Conservation (phyloP, 2,797 vertebrate genomes). For the Dryobates pubescens region DNA sequence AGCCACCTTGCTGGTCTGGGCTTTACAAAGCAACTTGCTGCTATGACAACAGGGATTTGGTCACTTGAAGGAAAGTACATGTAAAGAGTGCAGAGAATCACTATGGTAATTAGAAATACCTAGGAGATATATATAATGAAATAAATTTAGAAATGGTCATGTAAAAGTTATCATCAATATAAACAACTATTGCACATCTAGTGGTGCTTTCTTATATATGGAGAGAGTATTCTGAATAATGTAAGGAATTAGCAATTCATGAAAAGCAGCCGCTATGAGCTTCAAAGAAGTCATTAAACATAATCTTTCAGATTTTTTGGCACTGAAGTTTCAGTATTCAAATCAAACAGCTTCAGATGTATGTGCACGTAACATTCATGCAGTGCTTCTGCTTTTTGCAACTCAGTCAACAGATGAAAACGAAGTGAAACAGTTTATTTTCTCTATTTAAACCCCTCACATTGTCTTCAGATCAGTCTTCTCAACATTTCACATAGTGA, state of each 20-base stretch:
- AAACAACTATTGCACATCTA: not conserved
- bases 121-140: not conserved
- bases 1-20: not conserved
- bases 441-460: not conserved
- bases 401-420: not conserved
- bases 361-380: not conserved
- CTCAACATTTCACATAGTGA: not conserved
- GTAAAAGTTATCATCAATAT: not conserved
- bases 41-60: not conserved
- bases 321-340: not conserved
- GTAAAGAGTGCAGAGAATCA: not conserved
- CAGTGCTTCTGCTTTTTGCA: not conserved
- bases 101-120: not conserved
- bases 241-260: slow-evolving; percentile 45
- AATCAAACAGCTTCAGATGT: not conserved
- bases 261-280: not conserved
- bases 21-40: not conserved
- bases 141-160: not conserved
- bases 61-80: not conserved
- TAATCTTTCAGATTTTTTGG: not conserved
- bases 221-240: slow-evolving; percentile 13
- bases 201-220: not conserved
- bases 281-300: slow-evolving; percentile 31
- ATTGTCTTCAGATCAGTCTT: not conserved
- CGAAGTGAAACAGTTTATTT: not conserved